Conservation (phyloP, 2,113 vertebrate genomes). For the Diphyllodes magnificus region DNA sequence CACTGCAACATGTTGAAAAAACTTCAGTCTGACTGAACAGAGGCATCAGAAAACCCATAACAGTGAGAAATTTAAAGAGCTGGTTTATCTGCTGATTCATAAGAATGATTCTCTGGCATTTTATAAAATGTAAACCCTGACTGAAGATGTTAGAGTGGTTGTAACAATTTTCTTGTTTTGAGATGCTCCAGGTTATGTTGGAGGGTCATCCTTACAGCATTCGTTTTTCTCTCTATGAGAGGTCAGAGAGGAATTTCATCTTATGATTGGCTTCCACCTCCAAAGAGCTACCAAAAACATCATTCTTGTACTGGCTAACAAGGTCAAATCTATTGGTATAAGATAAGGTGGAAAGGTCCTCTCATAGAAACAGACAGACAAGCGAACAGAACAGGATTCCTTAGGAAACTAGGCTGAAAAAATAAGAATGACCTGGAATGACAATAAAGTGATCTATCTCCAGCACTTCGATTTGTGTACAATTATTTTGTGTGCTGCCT, state of each 20-base stretch:
- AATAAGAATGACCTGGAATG: not conserved
- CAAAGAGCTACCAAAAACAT: not conserved
- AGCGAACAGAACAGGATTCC: not conserved
- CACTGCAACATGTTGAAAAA: not conserved
- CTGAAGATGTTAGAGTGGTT: not conserved
- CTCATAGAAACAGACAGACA: not conserved
- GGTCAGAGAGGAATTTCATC: not conserved
- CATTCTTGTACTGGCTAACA: not conserved
- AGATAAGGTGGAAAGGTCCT: not conserved
- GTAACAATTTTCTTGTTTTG: not conserved
- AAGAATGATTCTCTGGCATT: not conserved
- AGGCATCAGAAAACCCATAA: not conserved
- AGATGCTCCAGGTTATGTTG: not conserved
- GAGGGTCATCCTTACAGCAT: not conserved
- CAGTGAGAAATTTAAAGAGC: not conserved
- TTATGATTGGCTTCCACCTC: not conserved
- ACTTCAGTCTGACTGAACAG: not conserved
- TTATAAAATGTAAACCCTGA: not conserved
- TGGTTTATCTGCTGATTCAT: not conserved
- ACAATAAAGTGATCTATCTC: not conserved
- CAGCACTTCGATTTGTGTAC: not conserved
- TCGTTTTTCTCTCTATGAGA: not conserved
- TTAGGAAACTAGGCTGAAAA: not conserved
- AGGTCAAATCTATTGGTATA: not conserved
- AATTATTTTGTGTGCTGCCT: not conserved